These are phyloP conservation scores for Serranus cabrilla DNA, from an alignment of 2,797 vertebrate genomes.

Conservation along the genomic window DNA sequence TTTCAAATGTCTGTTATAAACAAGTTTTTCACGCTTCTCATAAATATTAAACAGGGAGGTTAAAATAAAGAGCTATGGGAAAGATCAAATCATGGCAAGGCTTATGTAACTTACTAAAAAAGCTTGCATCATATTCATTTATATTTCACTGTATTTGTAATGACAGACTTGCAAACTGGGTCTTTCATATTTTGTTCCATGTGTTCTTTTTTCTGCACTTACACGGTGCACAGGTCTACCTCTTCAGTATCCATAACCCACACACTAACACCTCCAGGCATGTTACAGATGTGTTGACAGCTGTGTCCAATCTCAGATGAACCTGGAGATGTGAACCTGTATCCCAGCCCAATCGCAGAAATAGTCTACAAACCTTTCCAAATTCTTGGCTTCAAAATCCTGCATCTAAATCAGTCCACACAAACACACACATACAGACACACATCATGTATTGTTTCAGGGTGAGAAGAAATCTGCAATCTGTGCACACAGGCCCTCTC, in stretches of 20 bases:
- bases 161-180: constrained; percentile 24
- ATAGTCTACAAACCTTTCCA: constrained; percentile 19
- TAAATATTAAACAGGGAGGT: neutral
- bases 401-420: constrained; percentile 44
- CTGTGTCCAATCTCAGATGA: constrained; percentile 39
- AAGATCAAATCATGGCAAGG: neutral
- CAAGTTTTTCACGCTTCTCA: neutral
- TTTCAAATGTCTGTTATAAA: neutral
- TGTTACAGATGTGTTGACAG: constrained; percentile 51
- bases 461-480: constrained; percentile 66
- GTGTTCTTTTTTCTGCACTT: constrained; percentile 15
- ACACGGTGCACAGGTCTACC: neutral
- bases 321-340: constrained; percentile 28
- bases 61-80: neutral
- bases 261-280: constrained; percentile 23
- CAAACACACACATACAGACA: neutral
- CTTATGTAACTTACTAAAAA: neutral
- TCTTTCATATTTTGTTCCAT: constrained; percentile 18
- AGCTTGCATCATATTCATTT: neutral
- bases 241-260: constrained; percentile 26
- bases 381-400: constrained; percentile 33
- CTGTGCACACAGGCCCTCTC: constrained; percentile 48
- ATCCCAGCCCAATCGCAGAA: constrained; percentile 35
- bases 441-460: constrained; percentile 55
- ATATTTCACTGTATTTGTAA: constrained; percentile 16